Evolutionary conservation across 2,113 vertebrate species (phyloP), one percentile per base, ranked within the genome.

Genomic region (Labrus mixtus): DNA sequence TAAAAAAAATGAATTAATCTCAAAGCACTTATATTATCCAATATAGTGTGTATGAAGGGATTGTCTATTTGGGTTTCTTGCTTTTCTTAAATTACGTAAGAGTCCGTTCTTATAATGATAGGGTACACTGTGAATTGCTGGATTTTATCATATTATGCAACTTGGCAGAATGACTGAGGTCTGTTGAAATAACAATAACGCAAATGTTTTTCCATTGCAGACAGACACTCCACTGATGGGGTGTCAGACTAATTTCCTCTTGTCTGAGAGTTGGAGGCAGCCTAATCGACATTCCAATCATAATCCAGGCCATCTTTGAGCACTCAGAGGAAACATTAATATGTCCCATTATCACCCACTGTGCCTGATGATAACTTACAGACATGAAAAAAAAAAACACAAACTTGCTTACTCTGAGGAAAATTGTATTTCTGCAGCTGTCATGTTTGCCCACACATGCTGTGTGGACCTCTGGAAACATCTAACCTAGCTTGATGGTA

Each of bases 231-330:
- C 25, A 33, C 73, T 83, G 84, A 91, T 85, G 80, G 83, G 77
- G 84, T 93, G 89, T 87, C 77, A 78, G 85, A 81, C 74, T 86
- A 85, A 88, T 90, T 90, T 91, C 88, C 88, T 92, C 84, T 73
- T 79, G 86, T 83, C 83, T 89, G 78, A 84, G 85, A 86, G 81
- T 62, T 65, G 37, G 72, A 86, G 65, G 75, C 82, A 76, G 74
- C 75, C 78, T 88, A 86, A 89, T 82, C 84, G 87, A 89, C 77
- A 82, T 91, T 91, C 83, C 87, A 71, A 78, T 86, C 81, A 73
- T 88, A 79, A 85, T 82, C 73, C 73, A 62, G 68, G 74, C 72
- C 80, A 70, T 82, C 82, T 90, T 86, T 78, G 64, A 88, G 81
- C 87, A 89, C 90, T 88, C 62, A 82, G 68, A 84, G 81, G 83